Percentiles rank a stretch among this genome's conserved stretches.
Conservation (phyloP, 1,140 invertebrate genomes). For the Drosophila repleta region DNA sequence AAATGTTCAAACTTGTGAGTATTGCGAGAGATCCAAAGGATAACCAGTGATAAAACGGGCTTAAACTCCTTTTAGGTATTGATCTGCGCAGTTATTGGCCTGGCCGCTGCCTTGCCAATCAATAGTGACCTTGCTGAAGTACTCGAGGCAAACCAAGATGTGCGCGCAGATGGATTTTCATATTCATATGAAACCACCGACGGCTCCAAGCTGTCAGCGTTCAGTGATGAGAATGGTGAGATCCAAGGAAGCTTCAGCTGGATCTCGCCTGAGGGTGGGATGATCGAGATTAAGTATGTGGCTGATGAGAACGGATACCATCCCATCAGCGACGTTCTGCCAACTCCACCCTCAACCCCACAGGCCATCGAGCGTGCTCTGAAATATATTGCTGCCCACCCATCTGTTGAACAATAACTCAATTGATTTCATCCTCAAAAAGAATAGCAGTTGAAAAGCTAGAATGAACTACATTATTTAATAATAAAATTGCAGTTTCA, state of each 20-base stretch:
- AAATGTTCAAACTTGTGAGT: conserved; percentile 71
- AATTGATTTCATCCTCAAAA: too few relatives aligned
- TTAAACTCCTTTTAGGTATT: background rate
- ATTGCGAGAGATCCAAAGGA: background rate
- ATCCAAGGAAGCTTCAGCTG: conserved; percentile 60
- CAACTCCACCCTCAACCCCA: conserved; percentile 48
- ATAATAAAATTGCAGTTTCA: too few relatives aligned
- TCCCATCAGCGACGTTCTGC: conserved; percentile 83
- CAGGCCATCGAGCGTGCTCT: conserved; percentile 23
- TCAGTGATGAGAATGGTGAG: conserved; percentile 75
- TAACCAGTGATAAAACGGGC: background rate
- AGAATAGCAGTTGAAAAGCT: too few relatives aligned
- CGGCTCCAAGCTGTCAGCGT: too few relatives aligned
- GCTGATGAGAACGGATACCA: conserved; percentile 86
- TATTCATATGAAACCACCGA: too few relatives aligned
- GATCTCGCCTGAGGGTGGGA: conserved; percentile 82
- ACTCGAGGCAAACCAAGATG: background rate
- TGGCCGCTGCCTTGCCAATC: conserved; percentile 13
- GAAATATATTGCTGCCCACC: too few relatives aligned
- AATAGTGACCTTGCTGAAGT: too few relatives aligned
- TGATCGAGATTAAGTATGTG: conserved; percentile 84
- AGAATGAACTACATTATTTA: too few relatives aligned
- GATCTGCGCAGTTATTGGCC: conserved; percentile 16
- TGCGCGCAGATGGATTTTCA: background rate
- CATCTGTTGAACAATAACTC: too few relatives aligned